phyloP scores from a whole-genome alignment of 1,140 invertebrate species.

The Sycobia sp. region DNA sequence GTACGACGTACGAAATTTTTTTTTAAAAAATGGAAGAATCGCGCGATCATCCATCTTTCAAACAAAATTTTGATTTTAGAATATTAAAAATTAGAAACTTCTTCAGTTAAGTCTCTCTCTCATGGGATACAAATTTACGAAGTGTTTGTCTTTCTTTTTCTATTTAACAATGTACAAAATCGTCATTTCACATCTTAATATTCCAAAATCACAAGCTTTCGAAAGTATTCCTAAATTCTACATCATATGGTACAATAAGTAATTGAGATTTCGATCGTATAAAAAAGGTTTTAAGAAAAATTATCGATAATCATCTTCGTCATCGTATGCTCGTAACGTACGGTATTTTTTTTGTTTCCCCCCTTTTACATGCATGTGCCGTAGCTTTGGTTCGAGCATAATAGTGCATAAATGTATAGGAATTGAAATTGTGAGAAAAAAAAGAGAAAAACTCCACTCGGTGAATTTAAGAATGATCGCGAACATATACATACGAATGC shows the following conservation, averaged over 20 bases:
- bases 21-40: constrained; percentile 8
- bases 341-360: neutral
- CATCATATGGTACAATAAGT: constrained; percentile 20
- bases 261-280: constrained; percentile 24
- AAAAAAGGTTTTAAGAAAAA: constrained; percentile 15
- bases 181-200: no score
- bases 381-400: constrained; percentile 26
- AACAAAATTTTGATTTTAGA: neutral
- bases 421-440: neutral
- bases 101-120: neutral
- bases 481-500: no score
- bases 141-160: no score
- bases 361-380: no score
- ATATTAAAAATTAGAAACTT: neutral
- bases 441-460: constrained; percentile 24
- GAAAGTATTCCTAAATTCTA: neutral
- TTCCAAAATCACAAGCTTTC: constrained; percentile 6
- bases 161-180: no score
- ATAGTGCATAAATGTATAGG: neutral
- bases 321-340: constrained; percentile 7
- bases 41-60: constrained; percentile 8
- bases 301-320: constrained; percentile 25
- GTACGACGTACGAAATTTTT: constrained; percentile 1
- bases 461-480: neutral
- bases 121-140: no score